Conservation (phyloP, 2,888 invertebrate genomes). For the Anarsia innoxiella region DNA sequence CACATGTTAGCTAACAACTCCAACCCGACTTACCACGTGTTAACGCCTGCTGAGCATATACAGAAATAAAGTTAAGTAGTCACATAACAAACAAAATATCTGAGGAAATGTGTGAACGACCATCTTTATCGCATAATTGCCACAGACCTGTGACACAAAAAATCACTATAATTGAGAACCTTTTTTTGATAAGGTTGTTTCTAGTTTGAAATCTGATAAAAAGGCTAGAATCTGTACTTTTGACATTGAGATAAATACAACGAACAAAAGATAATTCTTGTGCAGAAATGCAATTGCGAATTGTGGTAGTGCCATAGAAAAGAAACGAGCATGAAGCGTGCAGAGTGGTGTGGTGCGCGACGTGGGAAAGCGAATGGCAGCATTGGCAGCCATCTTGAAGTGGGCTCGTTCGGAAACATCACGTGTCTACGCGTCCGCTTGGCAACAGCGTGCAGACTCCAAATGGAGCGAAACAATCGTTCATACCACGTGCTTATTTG, state of each 20-base stretch:
- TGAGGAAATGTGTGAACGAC: no score
- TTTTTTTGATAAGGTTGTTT: no score
- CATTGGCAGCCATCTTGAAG: slow-evolving; percentile 63
- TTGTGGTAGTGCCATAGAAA: slow-evolving; percentile 49
- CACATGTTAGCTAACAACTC: slow-evolving; percentile 48
- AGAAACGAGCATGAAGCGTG: slow-evolving; percentile 57
- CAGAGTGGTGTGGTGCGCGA: slow-evolving; percentile 51
- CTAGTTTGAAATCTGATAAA: no score
- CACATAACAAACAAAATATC: no score
- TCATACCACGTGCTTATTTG: slow-evolving; percentile 65
- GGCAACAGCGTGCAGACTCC: slow-evolving; percentile 59
- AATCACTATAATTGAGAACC: no score
- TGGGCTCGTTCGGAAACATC: slow-evolving; percentile 58
- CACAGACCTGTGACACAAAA: no score
- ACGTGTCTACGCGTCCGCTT: slow-evolving; percentile 65
- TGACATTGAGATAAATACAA: no score
- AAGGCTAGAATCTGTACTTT: no score
- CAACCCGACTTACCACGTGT: slow-evolving; percentile 36
- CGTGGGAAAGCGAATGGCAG: slow-evolving; percentile 73
- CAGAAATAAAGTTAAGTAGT: no score
- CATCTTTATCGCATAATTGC: no score
- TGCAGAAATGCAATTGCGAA: slow-evolving; percentile 44
- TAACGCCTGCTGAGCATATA: slow-evolving; percentile 30
- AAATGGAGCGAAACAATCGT: slow-evolving; percentile 67
- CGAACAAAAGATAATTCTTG: no score